phyloP scores from a whole-genome alignment of 2,888 invertebrate genomes.

The Desoria tigrina region DNA sequence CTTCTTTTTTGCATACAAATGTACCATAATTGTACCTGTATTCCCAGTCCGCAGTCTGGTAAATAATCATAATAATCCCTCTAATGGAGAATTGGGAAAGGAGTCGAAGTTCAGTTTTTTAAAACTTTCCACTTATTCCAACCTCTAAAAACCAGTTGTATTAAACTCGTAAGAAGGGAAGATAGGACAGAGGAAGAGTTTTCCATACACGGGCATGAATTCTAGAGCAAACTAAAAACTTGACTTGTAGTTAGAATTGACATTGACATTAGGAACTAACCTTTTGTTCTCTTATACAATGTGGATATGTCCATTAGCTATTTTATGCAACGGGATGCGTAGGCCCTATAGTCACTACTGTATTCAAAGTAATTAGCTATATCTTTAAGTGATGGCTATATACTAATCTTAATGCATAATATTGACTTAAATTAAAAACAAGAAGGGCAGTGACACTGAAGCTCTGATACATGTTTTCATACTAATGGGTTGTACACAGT shows the following conservation, averaged over 20 bases:
- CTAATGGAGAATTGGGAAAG: constrained; percentile 2
- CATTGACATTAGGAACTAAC: background rate
- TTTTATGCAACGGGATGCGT: too few species aligned
- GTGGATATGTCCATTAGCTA: too few species aligned
- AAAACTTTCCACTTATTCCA: background rate
- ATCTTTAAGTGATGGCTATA: too few species aligned
- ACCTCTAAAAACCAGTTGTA: constrained; percentile 13
- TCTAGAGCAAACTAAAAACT: constrained; percentile 1
- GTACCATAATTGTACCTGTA: constrained; percentile 17
- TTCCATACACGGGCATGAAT: constrained; percentile 7
- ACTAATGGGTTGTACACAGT: too few species aligned
- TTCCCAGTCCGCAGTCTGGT: constrained; percentile 12
- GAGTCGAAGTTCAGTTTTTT: background rate
- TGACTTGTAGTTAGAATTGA: background rate
- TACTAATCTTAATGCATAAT: background rate
- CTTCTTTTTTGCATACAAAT: constrained; percentile 6
- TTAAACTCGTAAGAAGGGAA: too few species aligned
- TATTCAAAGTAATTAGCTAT: too few species aligned
- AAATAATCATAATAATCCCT: constrained; percentile 19
- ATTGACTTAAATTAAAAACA: background rate
- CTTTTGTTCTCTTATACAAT: too few species aligned
- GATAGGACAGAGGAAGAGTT: background rate
- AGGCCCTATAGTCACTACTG: too few species aligned
- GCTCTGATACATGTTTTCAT: too few species aligned
- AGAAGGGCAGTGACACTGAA: background rate